Evolutionary conservation across 2,797 vertebrate genomes (phyloP), one percentile per base, ranked within the genome.

Genomic region (Chromobotia macracanthus): DNA sequence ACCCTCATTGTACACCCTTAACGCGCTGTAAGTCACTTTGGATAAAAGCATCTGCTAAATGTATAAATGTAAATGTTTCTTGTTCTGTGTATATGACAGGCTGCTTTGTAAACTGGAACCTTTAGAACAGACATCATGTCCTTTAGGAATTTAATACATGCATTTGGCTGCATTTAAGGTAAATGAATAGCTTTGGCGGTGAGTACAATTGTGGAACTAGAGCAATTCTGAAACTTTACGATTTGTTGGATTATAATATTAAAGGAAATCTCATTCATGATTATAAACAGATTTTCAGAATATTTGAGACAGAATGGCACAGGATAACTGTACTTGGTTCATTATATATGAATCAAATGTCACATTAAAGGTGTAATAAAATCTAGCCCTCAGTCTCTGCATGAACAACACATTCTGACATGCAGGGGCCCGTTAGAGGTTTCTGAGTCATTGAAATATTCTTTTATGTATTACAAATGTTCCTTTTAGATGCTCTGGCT

Each of bases 291-390:
- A 46, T 72, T 79, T 69, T 23, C 11, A 9, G 50, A 31, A 72
- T 31, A 72, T 44, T 31, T 55, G 31, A 72, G 60, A 72, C 68
- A 56, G 60, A 46, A 46, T 56, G 60, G 16, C 60, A 72, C 38
- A 72, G 21, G 35, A 66, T 46, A 55, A 58, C 69, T 66, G 38
- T 72, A 55, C 18, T 66, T 72, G 18, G 5, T 56, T 72, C 50
- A 66, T 12, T 56, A 61, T 51, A 72, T 61, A 58, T 46, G 69
- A 79, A 79, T 79, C 69, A 72, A 79, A 79, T 72, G 69, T 79
- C 69, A 66, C 69, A 66, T 79, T 72, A 72, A 72, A 79, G 31
- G 48, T 79, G 69, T 72, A 79, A 79, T 79, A 72, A 79, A 72
- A 79, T 79, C 77, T 79, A 65, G 48, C 38, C 77, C 48, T 72